Base-by-base conservation (phyloP, 2,797 vertebrate species). In the Notamacropus eugenii region DNA sequence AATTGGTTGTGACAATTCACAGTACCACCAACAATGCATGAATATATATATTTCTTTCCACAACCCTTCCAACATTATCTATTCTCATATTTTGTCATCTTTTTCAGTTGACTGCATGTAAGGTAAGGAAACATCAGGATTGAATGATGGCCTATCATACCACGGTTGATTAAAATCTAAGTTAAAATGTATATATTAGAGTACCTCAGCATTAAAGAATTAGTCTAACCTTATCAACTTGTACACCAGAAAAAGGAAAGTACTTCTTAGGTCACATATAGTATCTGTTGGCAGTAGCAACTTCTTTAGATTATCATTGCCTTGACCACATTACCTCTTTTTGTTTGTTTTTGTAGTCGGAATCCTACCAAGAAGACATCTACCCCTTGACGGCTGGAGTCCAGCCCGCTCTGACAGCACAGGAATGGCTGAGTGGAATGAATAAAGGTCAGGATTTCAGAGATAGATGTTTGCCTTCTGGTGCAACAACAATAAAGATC, bases 291-390 rank as follows among this genome's bases (percentile, higher is more conserved):
- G 0, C 55, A 24, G 67, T 6, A 55, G 5, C 90, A 55, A 1
- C 52, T 29, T 34, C 29, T 6, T 52, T 22, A n/a, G 13, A 14
- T 54, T 55, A 16, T 34, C 54, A 55, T 67, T 27, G 93, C 54
- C 29, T 55, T 50, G 82, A 4, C 54, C 1, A 12, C 56, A 90
- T 34, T 55, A 1, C 34, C 29, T 28, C 55, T 97, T 67, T 96
- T 62, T 94, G 93, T 95, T 13, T 98, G 91, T 98, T 46, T 94
- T 98, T 98, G 27, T 98, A 99, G 99, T 99, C 99, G 0, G 99
- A 99, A 98, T 99, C 99, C 0, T 99, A 99, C 98, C 99, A 99
- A 97, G 99, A 99, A 96, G 99, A 99, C 98, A 99, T 99, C 98
- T 99, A 99, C 97, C 99, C 99, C 0, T 98, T 99, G 99, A 99